Conservation (phyloP, 1,140 invertebrate species). For the Xylocopa sonorina region DNA sequence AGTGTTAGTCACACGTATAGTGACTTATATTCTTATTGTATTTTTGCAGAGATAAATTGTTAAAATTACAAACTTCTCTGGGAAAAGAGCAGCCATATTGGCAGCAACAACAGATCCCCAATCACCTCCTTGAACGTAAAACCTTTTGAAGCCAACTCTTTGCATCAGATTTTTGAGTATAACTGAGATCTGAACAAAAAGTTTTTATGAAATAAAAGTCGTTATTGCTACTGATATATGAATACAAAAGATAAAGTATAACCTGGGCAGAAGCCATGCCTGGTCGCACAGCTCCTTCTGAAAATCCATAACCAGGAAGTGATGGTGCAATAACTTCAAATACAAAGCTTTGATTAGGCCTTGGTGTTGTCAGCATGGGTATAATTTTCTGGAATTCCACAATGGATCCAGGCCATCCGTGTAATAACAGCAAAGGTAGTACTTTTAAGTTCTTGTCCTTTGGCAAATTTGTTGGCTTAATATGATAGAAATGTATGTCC, state of each 20-base stretch:
- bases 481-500: constrained; percentile 86
- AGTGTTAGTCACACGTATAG: too few species aligned
- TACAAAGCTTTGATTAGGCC: constrained; percentile 84
- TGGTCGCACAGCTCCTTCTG: constrained; percentile 77
- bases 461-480: constrained; percentile 82
- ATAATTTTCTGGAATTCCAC: constrained; percentile 93
- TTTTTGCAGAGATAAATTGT: neutral
- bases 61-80: constrained; percentile 81
- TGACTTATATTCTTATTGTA: neutral
- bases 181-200: constrained; percentile 84
- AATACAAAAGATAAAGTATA: constrained; percentile 1
- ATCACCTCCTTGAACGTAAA: constrained; percentile 93
- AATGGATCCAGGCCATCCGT: constrained; percentile 96
- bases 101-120: constrained; percentile 87
- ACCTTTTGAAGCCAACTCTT: constrained; percentile 88
- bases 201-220: neutral
- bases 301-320: constrained; percentile 91
- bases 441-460: constrained; percentile 82
- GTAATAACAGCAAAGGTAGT: constrained; percentile 88
- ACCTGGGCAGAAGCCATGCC: constrained; percentile 73
- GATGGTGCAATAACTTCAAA: constrained; percentile 91
- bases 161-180: constrained; percentile 93
- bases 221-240: too few species aligned
- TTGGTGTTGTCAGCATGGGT: constrained; percentile 85
- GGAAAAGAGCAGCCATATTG: constrained; percentile 86